A percentile compares a stretch with the other conserved stretches of the same genome.
phyloP scores from a whole-genome alignment of 1,140 invertebrate species.

The Phymastichus coffea region DNA sequence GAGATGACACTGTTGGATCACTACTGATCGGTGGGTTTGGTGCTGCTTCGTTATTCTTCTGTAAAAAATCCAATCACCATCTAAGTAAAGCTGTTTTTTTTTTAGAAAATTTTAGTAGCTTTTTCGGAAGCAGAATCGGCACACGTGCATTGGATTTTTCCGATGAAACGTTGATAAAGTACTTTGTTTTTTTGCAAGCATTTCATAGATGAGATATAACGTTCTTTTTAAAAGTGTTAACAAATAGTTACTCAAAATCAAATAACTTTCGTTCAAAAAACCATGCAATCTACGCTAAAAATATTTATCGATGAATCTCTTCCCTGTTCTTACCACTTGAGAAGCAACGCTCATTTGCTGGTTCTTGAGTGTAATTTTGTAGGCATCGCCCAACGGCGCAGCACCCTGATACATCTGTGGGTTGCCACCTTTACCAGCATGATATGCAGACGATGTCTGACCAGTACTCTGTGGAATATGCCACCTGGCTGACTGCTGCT shows the following conservation, averaged over 20 bases:
- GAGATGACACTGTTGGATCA: slow-evolving; percentile 30
- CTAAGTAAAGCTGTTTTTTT: no score
- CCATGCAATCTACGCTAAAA: no score
- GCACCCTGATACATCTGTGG: slow-evolving; percentile 38
- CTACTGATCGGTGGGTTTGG: slow-evolving; percentile 17
- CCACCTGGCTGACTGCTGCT: slow-evolving; percentile 42
- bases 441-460: slow-evolving; percentile 40
- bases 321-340: slow-evolving; percentile 8
- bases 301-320: not conserved
- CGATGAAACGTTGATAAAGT: no score
- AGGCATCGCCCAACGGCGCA: slow-evolving; percentile 58
- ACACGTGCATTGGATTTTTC: no score
- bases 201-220: no score
- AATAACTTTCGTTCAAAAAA: no score
- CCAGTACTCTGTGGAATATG: slow-evolving; percentile 50
- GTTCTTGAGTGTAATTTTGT: slow-evolving; percentile 66
- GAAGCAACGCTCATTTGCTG: slow-evolving; percentile 31
- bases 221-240: no score
- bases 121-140: no score
- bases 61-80: no score
- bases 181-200: no score
- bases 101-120: no score
- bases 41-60: slow-evolving; percentile 9
- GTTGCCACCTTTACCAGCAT: slow-evolving; percentile 28
- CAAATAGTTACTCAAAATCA: no score